phyloP scores from a whole-genome alignment of 2,797 vertebrate species.

The Phataginus tricuspis region DNA sequence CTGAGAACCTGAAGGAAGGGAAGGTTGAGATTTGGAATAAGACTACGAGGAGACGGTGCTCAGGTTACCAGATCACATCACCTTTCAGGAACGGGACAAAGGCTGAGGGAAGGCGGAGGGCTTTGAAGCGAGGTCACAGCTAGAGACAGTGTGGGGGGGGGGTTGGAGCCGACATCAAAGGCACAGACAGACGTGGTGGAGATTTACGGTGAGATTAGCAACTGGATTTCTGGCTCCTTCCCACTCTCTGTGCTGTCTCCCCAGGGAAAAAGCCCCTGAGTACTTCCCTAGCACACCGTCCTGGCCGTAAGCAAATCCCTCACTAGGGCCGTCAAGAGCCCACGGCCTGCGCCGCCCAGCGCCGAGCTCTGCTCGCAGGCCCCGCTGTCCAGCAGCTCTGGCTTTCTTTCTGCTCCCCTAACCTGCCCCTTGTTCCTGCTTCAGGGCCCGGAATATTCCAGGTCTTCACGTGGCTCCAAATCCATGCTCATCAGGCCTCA shows the following conservation, averaged over 20 bases:
- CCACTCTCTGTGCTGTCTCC: neutral
- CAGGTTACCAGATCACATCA: neutral
- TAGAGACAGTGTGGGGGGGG: too few relatives aligned
- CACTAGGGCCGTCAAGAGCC: neutral
- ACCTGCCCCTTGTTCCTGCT: neutral
- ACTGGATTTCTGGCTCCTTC: neutral
- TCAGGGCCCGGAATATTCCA: neutral
- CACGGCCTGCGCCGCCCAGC: rapidly evolving
- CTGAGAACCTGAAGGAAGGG: neutral
- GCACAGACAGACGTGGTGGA: neutral
- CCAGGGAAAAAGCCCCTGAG: neutral
- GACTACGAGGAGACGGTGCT: neutral
- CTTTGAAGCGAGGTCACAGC: neutral
- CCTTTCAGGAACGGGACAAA: neutral
- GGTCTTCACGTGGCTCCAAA: neutral
- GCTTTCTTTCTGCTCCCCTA: neutral
- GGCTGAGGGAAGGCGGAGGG: neutral
- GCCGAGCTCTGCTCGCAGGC: neutral
- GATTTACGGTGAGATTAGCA: neutral
- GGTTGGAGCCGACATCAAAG: too few relatives aligned
- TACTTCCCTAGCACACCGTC: neutral
- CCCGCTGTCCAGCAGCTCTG: neutral
- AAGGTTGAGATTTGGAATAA: neutral
- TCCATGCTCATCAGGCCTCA: neutral
- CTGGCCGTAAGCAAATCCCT: neutral